These are phyloP conservation scores for Drosophila mauritiana DNA, from an alignment of 1,140 invertebrate species.

Conservation along the genomic window DNA sequence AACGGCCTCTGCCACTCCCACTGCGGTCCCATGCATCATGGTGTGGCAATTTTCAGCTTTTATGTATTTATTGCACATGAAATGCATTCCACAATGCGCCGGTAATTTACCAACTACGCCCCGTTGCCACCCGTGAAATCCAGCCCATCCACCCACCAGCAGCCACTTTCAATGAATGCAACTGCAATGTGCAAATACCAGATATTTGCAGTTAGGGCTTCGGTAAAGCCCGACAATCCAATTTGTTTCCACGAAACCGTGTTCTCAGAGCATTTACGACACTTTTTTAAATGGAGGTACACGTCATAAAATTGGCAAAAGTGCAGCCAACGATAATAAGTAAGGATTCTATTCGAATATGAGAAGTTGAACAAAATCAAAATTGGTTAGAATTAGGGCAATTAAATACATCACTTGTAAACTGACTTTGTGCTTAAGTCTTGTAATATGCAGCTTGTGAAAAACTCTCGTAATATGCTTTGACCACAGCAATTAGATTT, in stretches of 20 bases:
- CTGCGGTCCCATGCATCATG: constrained; percentile 20
- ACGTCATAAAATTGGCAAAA: not conserved
- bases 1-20: constrained; percentile 15
- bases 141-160: not conserved
- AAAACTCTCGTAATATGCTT: not conserved
- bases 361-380: no score
- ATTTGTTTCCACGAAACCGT: not conserved
- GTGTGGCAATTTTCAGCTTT: constrained; percentile 50
- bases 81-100: constrained; percentile 55
- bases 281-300: not conserved
- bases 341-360: no score
- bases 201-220: constrained; percentile 11
- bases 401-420: no score
- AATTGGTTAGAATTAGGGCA: no score
- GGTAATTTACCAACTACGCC: constrained; percentile 40
- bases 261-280: not conserved
- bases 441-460: not conserved
- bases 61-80: constrained; percentile 62
- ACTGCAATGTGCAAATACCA: constrained; percentile 7
- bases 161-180: constrained; percentile 22
- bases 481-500: constrained; percentile 20
- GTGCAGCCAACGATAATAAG: not conserved
- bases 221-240: not conserved
- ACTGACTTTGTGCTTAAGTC: not conserved
- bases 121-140: not conserved